Conservation (phyloP, 2,797 vertebrate species). For the Dermochelys coriacea region DNA sequence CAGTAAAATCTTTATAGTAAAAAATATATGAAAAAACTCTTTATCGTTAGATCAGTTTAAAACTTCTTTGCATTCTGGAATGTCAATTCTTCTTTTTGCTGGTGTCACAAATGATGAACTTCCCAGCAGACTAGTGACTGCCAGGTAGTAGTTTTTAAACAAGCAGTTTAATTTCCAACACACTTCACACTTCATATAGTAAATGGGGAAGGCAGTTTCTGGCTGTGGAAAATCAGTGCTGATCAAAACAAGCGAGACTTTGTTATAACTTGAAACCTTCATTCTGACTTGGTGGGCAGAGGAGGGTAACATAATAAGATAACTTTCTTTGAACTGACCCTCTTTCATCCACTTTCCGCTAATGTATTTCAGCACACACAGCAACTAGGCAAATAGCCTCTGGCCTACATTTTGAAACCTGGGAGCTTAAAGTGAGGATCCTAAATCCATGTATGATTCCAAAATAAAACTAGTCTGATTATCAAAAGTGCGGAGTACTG, state of each 20-base stretch:
- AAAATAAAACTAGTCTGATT: not conserved
- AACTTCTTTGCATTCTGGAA: not conserved
- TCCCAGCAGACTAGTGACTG: not conserved
- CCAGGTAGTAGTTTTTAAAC: not conserved
- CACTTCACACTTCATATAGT: not conserved
- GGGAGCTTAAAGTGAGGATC: not conserved
- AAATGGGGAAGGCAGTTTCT: not conserved
- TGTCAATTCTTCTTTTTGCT: not conserved
- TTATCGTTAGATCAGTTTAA: not conserved
- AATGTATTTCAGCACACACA: not conserved
- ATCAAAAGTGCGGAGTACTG: not conserved
- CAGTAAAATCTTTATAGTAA: not conserved
- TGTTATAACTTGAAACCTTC: not conserved
- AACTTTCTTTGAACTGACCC: not conserved
- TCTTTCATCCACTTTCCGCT: not conserved
- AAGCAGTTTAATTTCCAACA: not conserved
- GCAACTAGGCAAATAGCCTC: not conserved
- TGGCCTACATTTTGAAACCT: not conserved
- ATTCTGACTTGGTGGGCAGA: not conserved
- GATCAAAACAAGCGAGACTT: not conserved
- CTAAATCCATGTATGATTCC: not conserved
- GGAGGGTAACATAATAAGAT: not conserved
- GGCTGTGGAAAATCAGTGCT: not conserved
- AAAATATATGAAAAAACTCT: not conserved
- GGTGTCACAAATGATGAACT: rapidly evolving